Evolutionary conservation across 2,113 vertebrate genomes (phyloP), one percentile per base, ranked within the genome.

Genomic region (Percina caprodes): DNA sequence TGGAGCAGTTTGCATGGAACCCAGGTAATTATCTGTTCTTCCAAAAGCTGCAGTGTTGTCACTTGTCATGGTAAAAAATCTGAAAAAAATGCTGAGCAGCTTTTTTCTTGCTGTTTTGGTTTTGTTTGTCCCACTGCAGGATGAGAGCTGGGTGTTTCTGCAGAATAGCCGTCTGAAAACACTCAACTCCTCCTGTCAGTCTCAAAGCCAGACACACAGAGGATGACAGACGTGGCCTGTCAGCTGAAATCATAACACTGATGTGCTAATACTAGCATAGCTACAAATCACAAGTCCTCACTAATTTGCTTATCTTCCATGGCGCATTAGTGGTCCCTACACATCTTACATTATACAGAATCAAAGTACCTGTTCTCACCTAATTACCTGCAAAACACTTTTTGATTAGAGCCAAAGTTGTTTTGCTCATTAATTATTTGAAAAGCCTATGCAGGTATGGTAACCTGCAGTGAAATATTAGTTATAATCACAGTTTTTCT

Each of bases 1-100:
- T 99, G 98, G 98, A 99, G 83, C 98, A 99, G 92, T 99, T 99
- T 89, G 97, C 97, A 8, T 99, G 98, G 98, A 99, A 99, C 87
- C 96, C 96, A 95, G 98, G 98, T 99, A 86, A 92, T 70, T 56
- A 79, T 74, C 54, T 19, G 19, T 68, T 26, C 71, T 54, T 16
- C 4, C 16, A 15, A 18, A 54, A 65, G n/a, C 7, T 45, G 1
- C 18, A 18, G 0, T 65, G 26, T 63, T 68, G 8, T 58, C 68
- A 55, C 24, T 62, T 69, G 23, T 21, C 16, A 39, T 26, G 42
- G 7, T 35, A 74, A 69, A 74, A 15, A 48, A 13, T 21, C 5
- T 33, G 18, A 58, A 16, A 66, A 35, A 45, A 30, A 19, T 26
- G 80, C 74, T 70, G 69, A 86, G 51, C 69, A 51, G 67, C 59